Evolutionary conservation across 2,888 invertebrate species (phyloP).

Genomic region (Xanthia togata): DNA sequence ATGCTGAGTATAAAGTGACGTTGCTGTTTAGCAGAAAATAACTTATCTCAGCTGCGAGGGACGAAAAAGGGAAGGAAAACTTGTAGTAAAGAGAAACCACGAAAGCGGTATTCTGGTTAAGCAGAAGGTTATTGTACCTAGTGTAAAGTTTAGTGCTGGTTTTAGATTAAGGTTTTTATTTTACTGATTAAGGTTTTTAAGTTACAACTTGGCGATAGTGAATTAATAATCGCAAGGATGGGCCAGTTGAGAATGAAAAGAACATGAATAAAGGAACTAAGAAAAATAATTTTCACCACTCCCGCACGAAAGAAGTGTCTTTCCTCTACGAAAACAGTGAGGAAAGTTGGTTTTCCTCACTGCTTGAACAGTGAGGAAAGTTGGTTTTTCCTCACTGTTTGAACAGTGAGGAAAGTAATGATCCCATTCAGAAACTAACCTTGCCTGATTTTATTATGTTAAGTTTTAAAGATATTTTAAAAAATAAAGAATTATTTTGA

Average conservation of each 20-base stretch:
- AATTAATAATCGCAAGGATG: background rate
- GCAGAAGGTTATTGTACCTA: background rate
- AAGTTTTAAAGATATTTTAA: no score
- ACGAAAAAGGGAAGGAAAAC: conserved; percentile 21
- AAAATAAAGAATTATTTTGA: no score
- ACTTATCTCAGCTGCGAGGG: conserved; percentile 37
- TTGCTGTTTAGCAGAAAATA: conserved; percentile 39
- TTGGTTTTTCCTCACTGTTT: no score
- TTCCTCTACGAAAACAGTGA: no score
- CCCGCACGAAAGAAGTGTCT: no score
- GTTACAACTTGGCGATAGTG: background rate
- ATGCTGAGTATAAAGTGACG: conserved; percentile 8
- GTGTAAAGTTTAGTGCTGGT: background rate
- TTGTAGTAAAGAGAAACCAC: conserved; percentile 16
- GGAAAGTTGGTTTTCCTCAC: no score
- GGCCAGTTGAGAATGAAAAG: background rate
- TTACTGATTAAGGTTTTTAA: no score
- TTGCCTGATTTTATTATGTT: no score
- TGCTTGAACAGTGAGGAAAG: no score
- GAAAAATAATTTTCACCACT: no score
- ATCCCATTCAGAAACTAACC: no score
- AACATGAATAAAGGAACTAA: background rate
- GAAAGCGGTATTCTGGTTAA: background rate
- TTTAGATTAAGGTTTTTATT: background rate
- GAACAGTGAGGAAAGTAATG: no score